phyloP scores from a whole-genome alignment of 2,888 invertebrate genomes.

The Autographa pulchrina region DNA sequence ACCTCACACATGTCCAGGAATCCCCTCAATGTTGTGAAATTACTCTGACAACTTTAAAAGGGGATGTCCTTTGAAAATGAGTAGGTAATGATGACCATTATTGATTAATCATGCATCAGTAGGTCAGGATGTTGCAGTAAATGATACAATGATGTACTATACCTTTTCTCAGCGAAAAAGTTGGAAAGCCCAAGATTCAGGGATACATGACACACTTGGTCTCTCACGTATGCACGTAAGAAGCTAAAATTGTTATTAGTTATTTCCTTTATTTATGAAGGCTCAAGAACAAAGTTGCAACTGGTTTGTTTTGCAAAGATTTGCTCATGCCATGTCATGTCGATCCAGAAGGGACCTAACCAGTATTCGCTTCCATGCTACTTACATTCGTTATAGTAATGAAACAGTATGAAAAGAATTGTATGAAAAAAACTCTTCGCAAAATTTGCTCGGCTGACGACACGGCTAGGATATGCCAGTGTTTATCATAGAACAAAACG shows the following conservation, averaged over 20 bases:
- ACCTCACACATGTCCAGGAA: not conserved
- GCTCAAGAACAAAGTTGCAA: no score
- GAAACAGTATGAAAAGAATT: not conserved
- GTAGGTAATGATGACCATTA: not conserved
- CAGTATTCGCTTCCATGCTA: no score
- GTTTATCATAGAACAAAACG: constrained; percentile 5
- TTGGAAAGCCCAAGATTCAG: not conserved
- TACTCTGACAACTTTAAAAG: not conserved
- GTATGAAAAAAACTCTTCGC: not conserved
- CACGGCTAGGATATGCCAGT: not conserved
- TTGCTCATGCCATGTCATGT: no score
- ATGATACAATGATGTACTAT: not conserved
- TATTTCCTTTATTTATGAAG: no score
- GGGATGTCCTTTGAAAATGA: not conserved
- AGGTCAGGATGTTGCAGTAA: not conserved
- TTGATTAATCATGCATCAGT: not conserved
- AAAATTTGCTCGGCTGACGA: not conserved
- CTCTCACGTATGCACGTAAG: not conserved
- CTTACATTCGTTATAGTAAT: no score
- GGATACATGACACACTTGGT: not conserved
- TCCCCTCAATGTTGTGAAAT: constrained; percentile 14
- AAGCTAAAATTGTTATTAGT: not conserved
- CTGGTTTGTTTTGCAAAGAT: no score
- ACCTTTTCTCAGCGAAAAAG: not conserved
- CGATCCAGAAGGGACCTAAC: no score